Evolutionary conservation across 1,140 invertebrate species (phyloP).

Genomic region (Ceratosolen solmsi): DNA sequence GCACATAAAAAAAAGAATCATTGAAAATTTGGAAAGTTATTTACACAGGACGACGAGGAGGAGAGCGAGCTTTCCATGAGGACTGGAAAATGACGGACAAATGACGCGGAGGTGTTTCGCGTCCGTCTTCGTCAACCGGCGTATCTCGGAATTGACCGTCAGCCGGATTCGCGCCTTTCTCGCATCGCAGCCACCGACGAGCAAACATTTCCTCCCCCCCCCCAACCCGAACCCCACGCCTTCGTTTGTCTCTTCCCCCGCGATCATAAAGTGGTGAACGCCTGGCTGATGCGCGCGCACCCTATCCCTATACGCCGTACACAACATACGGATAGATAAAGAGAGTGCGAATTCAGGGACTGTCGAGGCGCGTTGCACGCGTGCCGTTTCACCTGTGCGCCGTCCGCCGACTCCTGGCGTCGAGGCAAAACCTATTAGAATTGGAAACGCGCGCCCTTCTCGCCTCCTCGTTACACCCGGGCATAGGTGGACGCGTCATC

Average conservation of each 20-base stretch:
- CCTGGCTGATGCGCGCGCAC: too few species aligned
- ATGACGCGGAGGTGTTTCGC: not conserved
- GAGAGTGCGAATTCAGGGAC: too few species aligned
- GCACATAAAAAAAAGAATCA: too few species aligned
- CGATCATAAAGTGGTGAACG: too few species aligned
- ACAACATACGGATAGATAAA: not conserved
- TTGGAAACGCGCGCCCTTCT: too few species aligned
- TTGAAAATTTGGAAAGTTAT: too few species aligned
- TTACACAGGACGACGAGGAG: too few species aligned
- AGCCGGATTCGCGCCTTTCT: slow-evolving; percentile 2
- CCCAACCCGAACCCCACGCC: too few species aligned
- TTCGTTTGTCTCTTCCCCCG: too few species aligned
- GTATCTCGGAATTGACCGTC: not conserved
- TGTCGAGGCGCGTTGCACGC: not conserved
- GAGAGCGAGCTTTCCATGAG: not conserved
- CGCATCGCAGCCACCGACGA: not conserved
- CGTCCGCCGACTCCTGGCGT: not conserved
- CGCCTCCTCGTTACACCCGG: too few species aligned
- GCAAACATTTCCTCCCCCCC: not conserved
- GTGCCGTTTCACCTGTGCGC: not conserved
- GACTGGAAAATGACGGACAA: not conserved
- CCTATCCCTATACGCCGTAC: too few species aligned
- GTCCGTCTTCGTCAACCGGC: not conserved
- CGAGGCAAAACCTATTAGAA: not conserved
- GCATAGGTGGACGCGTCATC: not conserved